These are phyloP conservation scores for Battus philenor DNA, from an alignment of 1,140 invertebrate species.

Conservation along the genomic window DNA sequence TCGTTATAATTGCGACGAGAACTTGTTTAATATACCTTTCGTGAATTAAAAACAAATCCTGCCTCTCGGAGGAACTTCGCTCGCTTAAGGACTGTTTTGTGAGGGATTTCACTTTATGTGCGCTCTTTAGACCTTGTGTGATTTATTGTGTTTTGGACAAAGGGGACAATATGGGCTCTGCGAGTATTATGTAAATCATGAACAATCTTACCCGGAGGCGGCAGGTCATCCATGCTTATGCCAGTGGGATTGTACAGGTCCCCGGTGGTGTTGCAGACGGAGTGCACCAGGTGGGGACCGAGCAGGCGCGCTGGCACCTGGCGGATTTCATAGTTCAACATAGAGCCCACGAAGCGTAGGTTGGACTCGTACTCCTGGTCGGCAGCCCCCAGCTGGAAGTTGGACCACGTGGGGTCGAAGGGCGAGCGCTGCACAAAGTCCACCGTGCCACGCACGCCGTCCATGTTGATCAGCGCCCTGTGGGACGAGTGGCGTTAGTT, in stretches of 20 bases:
- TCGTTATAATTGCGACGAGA: too few species aligned
- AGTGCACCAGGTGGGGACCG: constrained; percentile 59
- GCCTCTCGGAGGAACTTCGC: too few species aligned
- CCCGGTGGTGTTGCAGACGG: constrained; percentile 81
- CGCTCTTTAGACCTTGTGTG: too few species aligned
- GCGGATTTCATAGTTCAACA: constrained; percentile 80
- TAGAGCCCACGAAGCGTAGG: constrained; percentile 78
- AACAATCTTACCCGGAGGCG: constrained; percentile 79
- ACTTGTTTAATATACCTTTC: too few species aligned
- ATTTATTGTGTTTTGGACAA: too few species aligned
- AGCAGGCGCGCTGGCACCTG: constrained; percentile 80
- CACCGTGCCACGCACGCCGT: constrained; percentile 89
- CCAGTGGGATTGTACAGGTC: constrained; percentile 82
- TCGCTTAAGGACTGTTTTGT: too few species aligned
- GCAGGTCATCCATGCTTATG: constrained; percentile 73
- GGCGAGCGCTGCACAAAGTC: constrained; percentile 88
- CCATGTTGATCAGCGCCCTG: constrained; percentile 85
- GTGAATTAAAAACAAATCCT: too few species aligned
- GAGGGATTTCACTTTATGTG: too few species aligned
- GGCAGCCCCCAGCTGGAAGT: constrained; percentile 82
- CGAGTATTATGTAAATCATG: constrained; percentile 1
- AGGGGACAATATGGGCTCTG: too few species aligned
- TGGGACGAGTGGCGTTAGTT: constrained; percentile 24
- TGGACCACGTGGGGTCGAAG: constrained; percentile 89
- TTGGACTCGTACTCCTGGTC: constrained; percentile 79